A percentile compares a stretch with the other conserved stretches of the same genome.
phyloP scores from a whole-genome alignment of 2,113 vertebrate genomes.

The Semicossyphus pulcher region DNA sequence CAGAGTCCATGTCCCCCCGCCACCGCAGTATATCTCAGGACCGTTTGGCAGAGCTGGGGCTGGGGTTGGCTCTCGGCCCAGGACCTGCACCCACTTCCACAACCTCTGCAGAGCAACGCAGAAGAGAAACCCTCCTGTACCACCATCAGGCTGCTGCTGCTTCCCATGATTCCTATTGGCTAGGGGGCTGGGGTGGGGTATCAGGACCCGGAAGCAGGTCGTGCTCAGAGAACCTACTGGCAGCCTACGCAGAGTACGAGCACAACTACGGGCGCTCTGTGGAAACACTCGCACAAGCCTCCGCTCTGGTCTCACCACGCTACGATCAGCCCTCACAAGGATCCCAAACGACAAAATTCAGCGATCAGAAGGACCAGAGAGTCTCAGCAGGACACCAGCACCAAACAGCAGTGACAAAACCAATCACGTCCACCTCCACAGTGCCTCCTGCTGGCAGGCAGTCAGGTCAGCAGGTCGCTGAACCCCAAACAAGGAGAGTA shows the following conservation, averaged over 20 bases:
- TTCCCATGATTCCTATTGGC: conserved; percentile 67
- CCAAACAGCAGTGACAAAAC: conserved; percentile 56
- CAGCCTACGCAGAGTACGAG: conserved; percentile 80
- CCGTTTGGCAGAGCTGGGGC: conserved; percentile 78
- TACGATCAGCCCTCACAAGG: conserved; percentile 50
- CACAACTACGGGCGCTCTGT: conserved; percentile 85
- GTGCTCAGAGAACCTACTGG: conserved; percentile 87
- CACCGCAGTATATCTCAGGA: conserved; percentile 90
- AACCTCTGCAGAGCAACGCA: conserved; percentile 27
- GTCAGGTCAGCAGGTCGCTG: conserved; percentile 83
- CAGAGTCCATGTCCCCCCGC: conserved; percentile 84
- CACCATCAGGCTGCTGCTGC: conserved; percentile 73
- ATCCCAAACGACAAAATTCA: conserved; percentile 11
- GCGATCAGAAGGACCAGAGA: conserved; percentile 47
- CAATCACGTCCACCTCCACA: conserved; percentile 39
- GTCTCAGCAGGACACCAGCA: conserved; percentile 24
- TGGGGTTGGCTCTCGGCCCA: conserved; percentile 48
- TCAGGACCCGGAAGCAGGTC: conserved; percentile 71
- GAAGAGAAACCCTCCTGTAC: conserved; percentile 85
- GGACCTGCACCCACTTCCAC: not conserved
- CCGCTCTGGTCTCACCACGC: conserved; percentile 78
- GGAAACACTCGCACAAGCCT: conserved; percentile 86
- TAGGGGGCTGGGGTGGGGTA: conserved; percentile 39
- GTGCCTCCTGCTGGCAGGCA: conserved; percentile 59
- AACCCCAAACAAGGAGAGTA: conserved; percentile 74